phyloP scores from a whole-genome alignment of 2,113 vertebrate species.

The Bolborhynchus lineola region DNA sequence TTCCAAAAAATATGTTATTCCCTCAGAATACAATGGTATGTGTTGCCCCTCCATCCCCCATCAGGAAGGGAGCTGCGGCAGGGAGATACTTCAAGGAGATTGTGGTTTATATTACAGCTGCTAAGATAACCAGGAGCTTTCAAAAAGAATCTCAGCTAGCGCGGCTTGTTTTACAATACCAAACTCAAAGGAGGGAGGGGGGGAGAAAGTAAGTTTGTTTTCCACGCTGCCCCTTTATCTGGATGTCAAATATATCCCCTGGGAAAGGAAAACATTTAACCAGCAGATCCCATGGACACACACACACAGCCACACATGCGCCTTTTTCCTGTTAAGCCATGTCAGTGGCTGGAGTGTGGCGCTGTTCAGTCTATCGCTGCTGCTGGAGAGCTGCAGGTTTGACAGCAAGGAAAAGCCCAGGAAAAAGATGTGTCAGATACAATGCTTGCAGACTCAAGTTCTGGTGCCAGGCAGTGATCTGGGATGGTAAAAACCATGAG shows the following conservation, averaged over 20 bases:
- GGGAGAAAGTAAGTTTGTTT: slow-evolving; percentile 55
- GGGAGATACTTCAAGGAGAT: slow-evolving; percentile 37
- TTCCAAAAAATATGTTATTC: background rate
- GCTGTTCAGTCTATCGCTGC: background rate
- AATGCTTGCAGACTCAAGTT: background rate
- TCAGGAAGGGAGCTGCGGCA: background rate
- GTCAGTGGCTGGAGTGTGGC: background rate
- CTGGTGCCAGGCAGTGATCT: background rate
- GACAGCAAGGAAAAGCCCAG: background rate
- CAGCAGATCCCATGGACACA: slow-evolving; percentile 54
- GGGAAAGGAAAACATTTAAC: slow-evolving; percentile 69
- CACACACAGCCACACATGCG: background rate
- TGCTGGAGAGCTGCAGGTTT: background rate
- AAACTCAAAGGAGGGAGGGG: background rate
- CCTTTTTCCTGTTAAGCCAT: background rate
- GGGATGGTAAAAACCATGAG: background rate
- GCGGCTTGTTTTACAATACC: slow-evolving; percentile 43
- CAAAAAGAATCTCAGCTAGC: slow-evolving; percentile 44
- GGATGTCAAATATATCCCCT: slow-evolving; percentile 68
- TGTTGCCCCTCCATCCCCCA: background rate
- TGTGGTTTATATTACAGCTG: slow-evolving; percentile 53
- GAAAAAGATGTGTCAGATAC: background rate
- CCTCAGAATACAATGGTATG: background rate
- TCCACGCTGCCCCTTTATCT: slow-evolving; percentile 55
- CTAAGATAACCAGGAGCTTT: slow-evolving; percentile 64